Evolutionary conservation across 2,113 vertebrate species (phyloP).

Genomic region (Oncorhynchus mykiss): DNA sequence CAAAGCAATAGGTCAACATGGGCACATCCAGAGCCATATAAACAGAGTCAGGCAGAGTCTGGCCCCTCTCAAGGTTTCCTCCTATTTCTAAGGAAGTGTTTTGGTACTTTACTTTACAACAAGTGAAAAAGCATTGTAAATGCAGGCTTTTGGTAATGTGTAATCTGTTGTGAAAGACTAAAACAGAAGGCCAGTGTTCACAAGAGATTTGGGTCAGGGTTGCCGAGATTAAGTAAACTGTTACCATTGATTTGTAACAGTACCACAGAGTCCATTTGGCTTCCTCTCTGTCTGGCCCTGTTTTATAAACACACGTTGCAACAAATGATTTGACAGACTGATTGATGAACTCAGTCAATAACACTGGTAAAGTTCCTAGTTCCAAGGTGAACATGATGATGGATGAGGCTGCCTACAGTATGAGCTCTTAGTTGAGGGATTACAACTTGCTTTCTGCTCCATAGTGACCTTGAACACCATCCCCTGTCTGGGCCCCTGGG

Average conservation of each 20-base stretch:
- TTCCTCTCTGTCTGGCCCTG: background rate
- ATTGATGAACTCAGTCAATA: background rate
- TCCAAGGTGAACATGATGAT: background rate
- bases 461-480: slow-evolving; percentile 40
- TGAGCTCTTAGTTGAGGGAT: slow-evolving; percentile 7
- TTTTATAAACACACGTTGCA: background rate
- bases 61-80: no score
- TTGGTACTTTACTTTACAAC: no score
- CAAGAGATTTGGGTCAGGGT: no score
- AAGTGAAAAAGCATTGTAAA: no score
- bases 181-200: no score
- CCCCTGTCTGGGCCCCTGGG: slow-evolving; percentile 21
- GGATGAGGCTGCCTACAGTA: background rate
- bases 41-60: no score
- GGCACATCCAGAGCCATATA: no score
- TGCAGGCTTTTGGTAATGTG: no score
- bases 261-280: background rate
- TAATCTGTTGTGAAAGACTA: no score
- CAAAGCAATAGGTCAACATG: background rate
- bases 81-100: no score
- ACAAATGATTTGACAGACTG: background rate
- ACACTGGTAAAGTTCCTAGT: background rate
- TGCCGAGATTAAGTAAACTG: no score
- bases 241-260: background rate
- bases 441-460: slow-evolving; percentile 30